A percentile compares a stretch with the other conserved stretches of the same genome.
Conservation (phyloP, 2,888 invertebrate genomes). For the Panorpa germanica region DNA sequence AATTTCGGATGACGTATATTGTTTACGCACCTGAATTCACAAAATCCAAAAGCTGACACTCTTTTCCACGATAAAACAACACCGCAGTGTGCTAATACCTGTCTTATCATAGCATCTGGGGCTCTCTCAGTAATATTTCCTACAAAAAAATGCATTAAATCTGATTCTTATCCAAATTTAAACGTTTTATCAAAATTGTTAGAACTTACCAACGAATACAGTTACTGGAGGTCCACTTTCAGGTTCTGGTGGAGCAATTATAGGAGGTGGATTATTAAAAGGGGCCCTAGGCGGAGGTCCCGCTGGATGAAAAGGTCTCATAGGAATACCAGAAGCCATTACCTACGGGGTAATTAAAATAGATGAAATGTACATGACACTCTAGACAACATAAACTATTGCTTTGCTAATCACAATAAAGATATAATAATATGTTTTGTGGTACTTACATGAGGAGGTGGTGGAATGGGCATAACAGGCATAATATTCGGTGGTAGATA, state of each 20-base stretch:
- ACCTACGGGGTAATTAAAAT: slow-evolving; percentile 11
- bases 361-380: slow-evolving; percentile 14
- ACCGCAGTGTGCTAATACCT: slow-evolving; percentile 84
- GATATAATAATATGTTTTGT: too few species aligned
- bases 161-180: neutral
- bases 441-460: slow-evolving; percentile 53
- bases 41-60: slow-evolving; percentile 94
- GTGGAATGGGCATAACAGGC: slow-evolving; percentile 49
- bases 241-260: slow-evolving; percentile 11
- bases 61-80: slow-evolving; percentile 93
- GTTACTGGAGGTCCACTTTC: slow-evolving; percentile 77
- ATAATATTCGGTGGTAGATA: slow-evolving; percentile 56
- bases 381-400: neutral
- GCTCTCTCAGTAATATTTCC: slow-evolving; percentile 87
- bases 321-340: neutral
- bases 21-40: slow-evolving; percentile 78
- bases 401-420: slow-evolving; percentile 1
- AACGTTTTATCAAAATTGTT: slow-evolving; percentile 2
- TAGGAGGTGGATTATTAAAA: slow-evolving; percentile 7
- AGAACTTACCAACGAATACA: slow-evolving; percentile 71
- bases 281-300: neutral
- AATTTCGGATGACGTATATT: neutral
- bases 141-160: slow-evolving; percentile 15
- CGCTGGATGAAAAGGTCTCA: neutral
- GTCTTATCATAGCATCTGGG: slow-evolving; percentile 86